A percentile compares a stretch with the other conserved stretches of the same genome.
phyloP scores from a whole-genome alignment of 1,140 invertebrate species.

The Pemphigus obesinymphae region DNA sequence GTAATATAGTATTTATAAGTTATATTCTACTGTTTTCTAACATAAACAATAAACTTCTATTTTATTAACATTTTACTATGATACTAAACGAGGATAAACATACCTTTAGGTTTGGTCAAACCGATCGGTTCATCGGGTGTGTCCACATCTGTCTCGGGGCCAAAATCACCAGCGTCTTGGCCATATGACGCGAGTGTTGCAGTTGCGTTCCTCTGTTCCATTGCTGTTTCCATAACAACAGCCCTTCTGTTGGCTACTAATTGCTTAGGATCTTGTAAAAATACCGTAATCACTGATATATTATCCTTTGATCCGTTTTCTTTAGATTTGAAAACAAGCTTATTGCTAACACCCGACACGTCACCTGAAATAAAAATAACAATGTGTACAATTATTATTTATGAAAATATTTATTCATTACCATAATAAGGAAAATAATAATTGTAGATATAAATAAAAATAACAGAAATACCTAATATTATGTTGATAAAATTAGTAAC shows the following conservation, averaged over 20 bases:
- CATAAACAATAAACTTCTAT: too few species aligned
- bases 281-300: slow-evolving; percentile 81
- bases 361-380: slow-evolving; percentile 56
- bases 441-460: too few species aligned
- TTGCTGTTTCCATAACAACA: slow-evolving; percentile 29
- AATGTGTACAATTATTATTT: background rate
- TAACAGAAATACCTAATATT: too few species aligned
- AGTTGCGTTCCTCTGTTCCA: slow-evolving; percentile 21
- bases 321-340: slow-evolving; percentile 69
- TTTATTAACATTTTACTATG: too few species aligned
- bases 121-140: slow-evolving; percentile 52
- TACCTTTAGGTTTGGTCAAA: slow-evolving; percentile 32
- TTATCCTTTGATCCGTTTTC: slow-evolving; percentile 74
- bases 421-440: too few species aligned
- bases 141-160: slow-evolving; percentile 61
- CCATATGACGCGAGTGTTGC: slow-evolving; percentile 45
- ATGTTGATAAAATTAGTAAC: too few species aligned
- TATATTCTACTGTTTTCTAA: too few species aligned
- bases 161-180: slow-evolving; percentile 63
- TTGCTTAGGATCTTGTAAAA: slow-evolving; percentile 54
- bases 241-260: slow-evolving; percentile 24
- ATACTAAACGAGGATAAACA: too few species aligned
- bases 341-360: slow-evolving; percentile 60
- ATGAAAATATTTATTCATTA: background rate
- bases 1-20: too few species aligned